These are phyloP conservation scores for Haplochromis burtoni DNA, from an alignment of 2,113 vertebrate species.

Conservation along the genomic window DNA sequence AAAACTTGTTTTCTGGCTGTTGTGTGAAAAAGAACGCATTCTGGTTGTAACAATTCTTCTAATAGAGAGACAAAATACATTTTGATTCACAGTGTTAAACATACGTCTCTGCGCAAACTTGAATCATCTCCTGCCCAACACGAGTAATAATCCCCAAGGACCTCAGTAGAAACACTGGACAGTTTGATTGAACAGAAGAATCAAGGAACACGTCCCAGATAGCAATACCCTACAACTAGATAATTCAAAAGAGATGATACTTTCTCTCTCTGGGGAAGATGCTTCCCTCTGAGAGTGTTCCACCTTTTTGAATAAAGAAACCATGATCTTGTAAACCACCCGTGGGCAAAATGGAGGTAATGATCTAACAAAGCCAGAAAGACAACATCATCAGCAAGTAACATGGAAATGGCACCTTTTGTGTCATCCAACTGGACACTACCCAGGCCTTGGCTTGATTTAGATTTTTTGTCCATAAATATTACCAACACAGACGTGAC, in stretches of 20 bases:
- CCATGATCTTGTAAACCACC: neutral
- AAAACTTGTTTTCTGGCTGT: neutral
- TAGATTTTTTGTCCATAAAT: neutral
- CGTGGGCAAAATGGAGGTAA: neutral
- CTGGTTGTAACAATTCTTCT: neutral
- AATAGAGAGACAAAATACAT: neutral
- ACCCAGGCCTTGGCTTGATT: neutral
- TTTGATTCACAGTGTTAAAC: neutral
- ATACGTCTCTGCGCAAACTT: neutral
- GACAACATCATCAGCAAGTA: neutral
- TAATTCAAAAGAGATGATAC: neutral
- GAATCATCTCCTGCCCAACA: neutral
- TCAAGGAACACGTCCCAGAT: neutral
- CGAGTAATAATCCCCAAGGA: neutral
- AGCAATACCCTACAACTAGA: neutral
- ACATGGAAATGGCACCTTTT: neutral
- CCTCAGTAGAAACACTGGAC: neutral
- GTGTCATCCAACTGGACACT: conserved; percentile 6
- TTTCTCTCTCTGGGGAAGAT: neutral
- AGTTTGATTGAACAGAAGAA: neutral
- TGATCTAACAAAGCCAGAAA: conserved; percentile 1
- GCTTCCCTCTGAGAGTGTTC: neutral
- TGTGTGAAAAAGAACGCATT: neutral
- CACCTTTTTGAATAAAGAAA: neutral
- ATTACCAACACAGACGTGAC: neutral